These are phyloP conservation scores for Lithobius niger DNA, from an alignment of 1,140 invertebrate species.

Conservation along the genomic window DNA sequence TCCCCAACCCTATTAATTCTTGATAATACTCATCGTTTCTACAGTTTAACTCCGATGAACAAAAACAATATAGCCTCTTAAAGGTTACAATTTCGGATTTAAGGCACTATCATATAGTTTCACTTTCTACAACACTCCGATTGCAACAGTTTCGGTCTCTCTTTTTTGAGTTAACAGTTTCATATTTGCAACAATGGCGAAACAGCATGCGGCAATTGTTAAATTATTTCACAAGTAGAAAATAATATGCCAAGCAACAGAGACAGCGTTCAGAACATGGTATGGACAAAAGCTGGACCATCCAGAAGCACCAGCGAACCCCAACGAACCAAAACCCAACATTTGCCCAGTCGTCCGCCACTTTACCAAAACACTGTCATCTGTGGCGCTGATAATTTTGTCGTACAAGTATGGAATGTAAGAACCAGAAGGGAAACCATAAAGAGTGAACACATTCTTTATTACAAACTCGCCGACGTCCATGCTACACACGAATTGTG, in stretches of 20 bases:
- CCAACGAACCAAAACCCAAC: neutral
- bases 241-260: neutral
- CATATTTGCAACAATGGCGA: neutral
- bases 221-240: neutral
- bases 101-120: neutral
- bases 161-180: neutral
- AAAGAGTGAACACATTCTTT: too few relatives aligned
- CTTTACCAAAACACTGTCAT: too few relatives aligned
- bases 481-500: too few relatives aligned
- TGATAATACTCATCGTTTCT: too few relatives aligned
- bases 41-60: neutral
- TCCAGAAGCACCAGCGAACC: neutral
- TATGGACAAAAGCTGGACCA: neutral
- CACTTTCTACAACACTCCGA: neutral
- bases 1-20: too few relatives aligned
- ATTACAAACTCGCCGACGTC: too few relatives aligned
- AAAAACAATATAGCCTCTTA: neutral
- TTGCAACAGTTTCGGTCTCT: neutral
- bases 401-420: neutral
- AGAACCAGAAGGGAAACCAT: neutral
- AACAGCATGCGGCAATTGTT: neutral
- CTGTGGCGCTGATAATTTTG: neutral
- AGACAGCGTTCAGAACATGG: neutral
- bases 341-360: neutral
- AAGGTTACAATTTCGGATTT: neutral